Conservation (phyloP, 2,113 vertebrate genomes). For the Nesogale talazaci region DNA sequence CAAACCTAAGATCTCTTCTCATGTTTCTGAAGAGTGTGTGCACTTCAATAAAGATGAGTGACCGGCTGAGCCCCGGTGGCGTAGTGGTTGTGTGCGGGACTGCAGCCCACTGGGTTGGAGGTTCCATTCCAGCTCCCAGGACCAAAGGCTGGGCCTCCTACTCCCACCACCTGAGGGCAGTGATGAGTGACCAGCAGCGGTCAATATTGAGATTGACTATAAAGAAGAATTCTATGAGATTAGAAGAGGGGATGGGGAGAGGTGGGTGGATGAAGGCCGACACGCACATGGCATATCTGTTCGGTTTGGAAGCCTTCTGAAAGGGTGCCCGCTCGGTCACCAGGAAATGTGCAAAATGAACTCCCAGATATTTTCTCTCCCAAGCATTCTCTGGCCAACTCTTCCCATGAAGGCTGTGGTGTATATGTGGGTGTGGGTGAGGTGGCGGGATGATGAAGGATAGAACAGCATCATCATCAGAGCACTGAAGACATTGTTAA, state of each 20-base stretch:
- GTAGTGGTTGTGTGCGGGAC: no score
- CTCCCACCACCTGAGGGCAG: no score
- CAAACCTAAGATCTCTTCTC: constrained; percentile 13
- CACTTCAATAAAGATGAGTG: background rate
- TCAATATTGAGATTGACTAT: background rate
- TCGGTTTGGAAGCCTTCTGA: constrained; percentile 7
- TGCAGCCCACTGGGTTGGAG: no score
- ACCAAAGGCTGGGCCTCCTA: no score
- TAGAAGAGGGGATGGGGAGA: background rate
- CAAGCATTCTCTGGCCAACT: background rate
- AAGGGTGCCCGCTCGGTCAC: background rate
- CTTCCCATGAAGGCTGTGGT: background rate
- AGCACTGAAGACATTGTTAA: background rate
- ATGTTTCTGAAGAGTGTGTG: constrained; percentile 18
- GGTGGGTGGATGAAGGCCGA: background rate
- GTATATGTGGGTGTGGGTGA: background rate
- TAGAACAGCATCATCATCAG: background rate
- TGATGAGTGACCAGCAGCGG: constrained; percentile 1
- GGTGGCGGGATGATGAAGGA: background rate
- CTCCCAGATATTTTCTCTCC: background rate
- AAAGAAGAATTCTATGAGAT: background rate
- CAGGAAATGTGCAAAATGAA: background rate
- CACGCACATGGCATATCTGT: background rate
- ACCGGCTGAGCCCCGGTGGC: no score
- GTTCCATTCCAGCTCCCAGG: no score